Conservation (phyloP, 2,797 vertebrate species). For the Enteromius thamalakanensis region DNA sequence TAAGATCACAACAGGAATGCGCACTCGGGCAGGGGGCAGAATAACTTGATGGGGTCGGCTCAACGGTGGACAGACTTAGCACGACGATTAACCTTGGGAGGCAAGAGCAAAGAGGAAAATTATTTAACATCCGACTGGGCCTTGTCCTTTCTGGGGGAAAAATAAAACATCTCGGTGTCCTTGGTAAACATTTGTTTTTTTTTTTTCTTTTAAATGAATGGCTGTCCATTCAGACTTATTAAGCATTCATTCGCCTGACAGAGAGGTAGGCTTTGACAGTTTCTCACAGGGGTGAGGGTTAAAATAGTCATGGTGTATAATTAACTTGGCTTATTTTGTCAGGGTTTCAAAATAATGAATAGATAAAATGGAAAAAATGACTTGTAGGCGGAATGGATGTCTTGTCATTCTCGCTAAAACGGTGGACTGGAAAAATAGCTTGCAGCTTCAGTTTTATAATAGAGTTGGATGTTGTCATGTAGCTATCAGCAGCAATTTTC, state of each 20-base stretch:
- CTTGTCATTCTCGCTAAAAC: background rate
- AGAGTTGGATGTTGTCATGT: background rate
- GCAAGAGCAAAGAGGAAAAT: constrained; percentile 33
- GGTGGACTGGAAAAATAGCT: background rate
- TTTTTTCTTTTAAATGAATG: constrained; percentile 24
- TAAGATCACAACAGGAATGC: constrained; percentile 41
- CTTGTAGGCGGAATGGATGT: background rate
- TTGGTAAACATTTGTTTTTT: constrained; percentile 38
- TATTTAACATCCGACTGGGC: constrained; percentile 43
- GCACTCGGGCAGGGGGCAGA: constrained; percentile 5
- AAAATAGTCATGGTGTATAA: constrained; percentile 33
- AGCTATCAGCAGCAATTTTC: background rate
- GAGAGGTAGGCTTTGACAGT: background rate
- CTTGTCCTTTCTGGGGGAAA: constrained; percentile 19
- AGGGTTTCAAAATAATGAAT: constrained; percentile 19
- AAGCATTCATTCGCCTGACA: constrained; percentile 16
- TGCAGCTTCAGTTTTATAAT: constrained; percentile 1
- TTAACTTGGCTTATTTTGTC: background rate
- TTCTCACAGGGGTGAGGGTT: background rate
- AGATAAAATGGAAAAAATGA: background rate
- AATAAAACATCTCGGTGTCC: constrained; percentile 27
- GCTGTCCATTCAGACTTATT: background rate
- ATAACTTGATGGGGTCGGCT: constrained; percentile 42
- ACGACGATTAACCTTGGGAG: constrained; percentile 46
- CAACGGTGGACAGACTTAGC: constrained; percentile 32